A percentile compares a stretch with the other conserved stretches of the same genome.
These are phyloP conservation scores for Sepioteuthis lessoniana DNA, from an alignment of 2,888 invertebrate species.

Conservation along the genomic window DNA sequence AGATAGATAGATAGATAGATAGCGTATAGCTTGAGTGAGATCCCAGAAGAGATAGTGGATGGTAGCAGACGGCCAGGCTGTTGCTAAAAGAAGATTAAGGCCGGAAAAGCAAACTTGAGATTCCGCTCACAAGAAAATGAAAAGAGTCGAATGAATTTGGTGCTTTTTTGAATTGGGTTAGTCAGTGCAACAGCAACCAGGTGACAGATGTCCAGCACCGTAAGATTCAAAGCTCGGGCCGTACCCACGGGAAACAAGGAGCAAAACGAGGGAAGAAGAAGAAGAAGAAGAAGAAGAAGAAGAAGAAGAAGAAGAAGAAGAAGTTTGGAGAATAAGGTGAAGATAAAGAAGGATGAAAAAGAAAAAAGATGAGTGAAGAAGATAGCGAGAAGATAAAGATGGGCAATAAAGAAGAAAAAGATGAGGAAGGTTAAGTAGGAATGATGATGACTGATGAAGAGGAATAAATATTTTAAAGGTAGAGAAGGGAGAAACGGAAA, in stretches of 20 bases:
- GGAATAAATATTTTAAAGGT: not conserved
- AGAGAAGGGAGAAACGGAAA: not conserved
- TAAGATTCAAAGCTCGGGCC: not conserved
- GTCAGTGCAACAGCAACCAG: not conserved
- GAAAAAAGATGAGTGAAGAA: not conserved
- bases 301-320: not conserved
- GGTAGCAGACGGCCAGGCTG: not conserved
- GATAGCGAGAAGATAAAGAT: not conserved
- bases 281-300: not conserved
- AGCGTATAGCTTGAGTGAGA: too few species aligned
- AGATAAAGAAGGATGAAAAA: not conserved
- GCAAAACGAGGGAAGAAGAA: not conserved
- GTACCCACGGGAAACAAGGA: not conserved
- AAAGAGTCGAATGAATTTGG: conserved; percentile 1
- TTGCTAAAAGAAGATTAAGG: not conserved
- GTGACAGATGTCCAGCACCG: not conserved
- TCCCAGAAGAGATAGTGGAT: too few species aligned
- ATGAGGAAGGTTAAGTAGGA: not conserved
- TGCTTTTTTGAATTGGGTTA: not conserved
- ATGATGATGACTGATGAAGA: accelerated
- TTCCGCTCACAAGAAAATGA: not conserved
- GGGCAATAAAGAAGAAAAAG: not conserved
- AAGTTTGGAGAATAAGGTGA: accelerated
- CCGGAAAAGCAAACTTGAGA: not conserved
- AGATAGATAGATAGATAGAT: too few species aligned